Evolutionary conservation across 64 coral and sea anemone genomes (phyloP), one percentile per base, ranked within the genome.

Genomic region (Montipora capricornis): DNA sequence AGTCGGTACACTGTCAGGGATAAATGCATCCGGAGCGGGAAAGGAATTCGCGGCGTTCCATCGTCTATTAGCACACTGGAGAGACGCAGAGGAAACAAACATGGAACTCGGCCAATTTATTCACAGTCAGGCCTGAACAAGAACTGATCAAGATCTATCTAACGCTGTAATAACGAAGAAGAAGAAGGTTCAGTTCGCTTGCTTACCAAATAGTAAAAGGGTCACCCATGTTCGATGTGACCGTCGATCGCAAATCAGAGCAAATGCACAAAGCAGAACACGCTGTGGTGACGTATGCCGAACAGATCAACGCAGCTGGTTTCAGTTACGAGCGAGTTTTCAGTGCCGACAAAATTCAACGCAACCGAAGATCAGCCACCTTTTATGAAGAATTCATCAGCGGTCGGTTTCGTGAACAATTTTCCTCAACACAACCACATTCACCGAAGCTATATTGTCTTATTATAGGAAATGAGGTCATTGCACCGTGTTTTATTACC

Each of bases 381-480:
- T 45, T 8, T 70, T 70, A 13, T 86, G 46, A 86, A 22, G 46
- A 86, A 49, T 45, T 68, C 67, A 16, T 47, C 49, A 15, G n/a
- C 14, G 50, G 70, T 47, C 55, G 22, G 77, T 89, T 89, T 77
- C 87, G 74, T 67, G 50, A 6, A 57, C 58, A 19, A 49, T 11
- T 79, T 77, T 76, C 73, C 44, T 7, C 12, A 8, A 59, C 87
- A 45, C 16, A 59, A 14, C n/a, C 76, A 51, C n/a, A 19, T 19
- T 44, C 87, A 78, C 29, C 50, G 73, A 77, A 57, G 53, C 37
- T 37, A 19, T 67, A 57, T 89, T 78, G 73, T 79, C 45, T 97
- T 91, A 94, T 97, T 92, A 97, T 94, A 94, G 95, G 76, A 74
- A 69, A 85, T 97, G 95, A 97, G 90, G 81, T 97, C 95, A 97